Evolutionary conservation across 1,140 invertebrate genomes (phyloP).

Genomic region (Panagrolaimus sp.): DNA sequence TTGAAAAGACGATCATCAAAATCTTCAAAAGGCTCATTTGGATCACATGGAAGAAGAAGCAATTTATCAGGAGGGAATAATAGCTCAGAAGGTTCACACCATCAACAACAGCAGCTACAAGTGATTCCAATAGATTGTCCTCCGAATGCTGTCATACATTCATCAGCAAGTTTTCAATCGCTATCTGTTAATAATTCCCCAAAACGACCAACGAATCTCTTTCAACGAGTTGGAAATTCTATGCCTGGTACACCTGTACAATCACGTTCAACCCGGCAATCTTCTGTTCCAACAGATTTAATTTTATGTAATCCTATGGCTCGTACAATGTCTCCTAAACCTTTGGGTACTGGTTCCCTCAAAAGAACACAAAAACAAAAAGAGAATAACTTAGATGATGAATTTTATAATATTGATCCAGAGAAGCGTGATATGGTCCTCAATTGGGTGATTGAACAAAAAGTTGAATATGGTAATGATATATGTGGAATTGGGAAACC

Average conservation of each 20-base stretch:
- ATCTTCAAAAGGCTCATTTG: not conserved
- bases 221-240: not conserved
- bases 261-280: conserved; percentile 5
- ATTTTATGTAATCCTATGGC: conserved; percentile 20
- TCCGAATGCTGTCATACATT: conserved; percentile 6
- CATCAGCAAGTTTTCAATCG: not conserved
- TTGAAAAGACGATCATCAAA: not conserved
- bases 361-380: not conserved
- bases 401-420: conserved; percentile 17
- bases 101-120: no score
- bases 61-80: not conserved
- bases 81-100: no score
- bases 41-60: not conserved
- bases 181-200: not conserved
- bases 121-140: conserved; percentile 12
- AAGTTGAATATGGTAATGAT: conserved; percentile 17
- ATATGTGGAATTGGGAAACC: conserved; percentile 14
- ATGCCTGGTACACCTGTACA: conserved; percentile 1
- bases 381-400: not conserved
- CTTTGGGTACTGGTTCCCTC: not conserved
- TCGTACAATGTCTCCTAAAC: conserved; percentile 8
- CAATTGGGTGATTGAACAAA: conserved; percentile 21
- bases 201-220: not conserved
- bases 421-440: conserved; percentile 24
- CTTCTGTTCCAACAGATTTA: conserved; percentile 13